These are phyloP conservation scores for Stramonita haemastoma DNA, from an alignment of 2,888 invertebrate genomes.

Conservation along the genomic window DNA sequence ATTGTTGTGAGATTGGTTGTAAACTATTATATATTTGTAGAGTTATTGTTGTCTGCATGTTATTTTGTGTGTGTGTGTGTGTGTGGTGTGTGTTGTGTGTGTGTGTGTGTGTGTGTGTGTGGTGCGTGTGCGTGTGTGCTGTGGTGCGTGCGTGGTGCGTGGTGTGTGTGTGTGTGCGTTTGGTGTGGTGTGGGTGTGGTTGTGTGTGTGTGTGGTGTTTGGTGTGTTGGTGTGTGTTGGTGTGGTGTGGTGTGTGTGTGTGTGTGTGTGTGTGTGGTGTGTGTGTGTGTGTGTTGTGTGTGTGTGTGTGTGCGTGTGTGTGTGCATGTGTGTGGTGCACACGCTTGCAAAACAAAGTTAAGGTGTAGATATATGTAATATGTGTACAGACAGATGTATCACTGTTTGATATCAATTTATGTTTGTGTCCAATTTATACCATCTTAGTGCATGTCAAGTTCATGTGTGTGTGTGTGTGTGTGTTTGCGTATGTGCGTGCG, in stretches of 20 bases:
- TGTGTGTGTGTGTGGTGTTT: too few relatives aligned
- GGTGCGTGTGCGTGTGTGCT: background rate
- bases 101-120: too few relatives aligned
- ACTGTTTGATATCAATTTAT: too few relatives aligned
- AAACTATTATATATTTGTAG: too few relatives aligned
- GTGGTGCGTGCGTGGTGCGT: too few relatives aligned
- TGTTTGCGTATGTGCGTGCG: background rate
- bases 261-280: background rate
- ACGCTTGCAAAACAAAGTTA: too few relatives aligned
- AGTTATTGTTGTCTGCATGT: too few relatives aligned
- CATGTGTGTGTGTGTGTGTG: background rate
- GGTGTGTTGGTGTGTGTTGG: background rate
- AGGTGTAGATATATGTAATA: background rate
- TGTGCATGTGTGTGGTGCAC: background rate
- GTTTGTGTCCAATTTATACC: too few relatives aligned
- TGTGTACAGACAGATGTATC: too few relatives aligned
- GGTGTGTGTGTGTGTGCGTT: background rate
- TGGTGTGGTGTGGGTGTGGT: background rate
- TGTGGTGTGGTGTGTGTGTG: background rate
- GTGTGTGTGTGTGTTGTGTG: background rate
- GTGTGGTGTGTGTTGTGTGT: too few relatives aligned
- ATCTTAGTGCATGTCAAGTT: background rate
- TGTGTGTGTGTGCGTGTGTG: background rate
- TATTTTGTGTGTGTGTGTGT: too few relatives aligned
- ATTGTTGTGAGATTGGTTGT: too few relatives aligned